A percentile compares a stretch with the other conserved stretches of the same genome.
These are phyloP conservation scores for Cotesia glomerata DNA, from an alignment of 1,140 invertebrate species.

Conservation along the genomic window DNA sequence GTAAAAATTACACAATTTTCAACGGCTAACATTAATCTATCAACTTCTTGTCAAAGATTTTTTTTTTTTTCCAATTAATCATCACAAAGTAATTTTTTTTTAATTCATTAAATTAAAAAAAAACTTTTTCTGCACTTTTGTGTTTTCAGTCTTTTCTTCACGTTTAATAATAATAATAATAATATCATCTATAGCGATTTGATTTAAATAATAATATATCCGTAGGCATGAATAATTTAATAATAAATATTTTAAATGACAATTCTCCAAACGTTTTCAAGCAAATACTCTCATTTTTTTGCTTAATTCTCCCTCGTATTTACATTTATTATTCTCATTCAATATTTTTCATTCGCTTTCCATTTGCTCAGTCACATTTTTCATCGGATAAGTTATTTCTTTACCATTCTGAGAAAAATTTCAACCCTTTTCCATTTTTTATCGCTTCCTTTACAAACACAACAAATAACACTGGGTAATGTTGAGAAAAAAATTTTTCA, in stretches of 20 bases:
- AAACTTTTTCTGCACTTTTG: not conserved
- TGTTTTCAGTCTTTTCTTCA: not conserved
- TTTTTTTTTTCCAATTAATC: slow-evolving; percentile 14
- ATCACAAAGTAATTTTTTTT: not conserved
- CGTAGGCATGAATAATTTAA: too few species aligned
- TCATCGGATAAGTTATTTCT: not conserved
- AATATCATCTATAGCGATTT: too few species aligned
- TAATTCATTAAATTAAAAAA: not conserved
- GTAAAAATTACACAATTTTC: slow-evolving; percentile 6
- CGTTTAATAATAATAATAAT: not conserved
- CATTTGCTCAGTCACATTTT: not conserved
- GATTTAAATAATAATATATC: not conserved
- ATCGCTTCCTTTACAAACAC: not conserved
- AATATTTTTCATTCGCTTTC: not conserved
- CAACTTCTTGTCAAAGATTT: not conserved
- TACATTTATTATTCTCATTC: not conserved
- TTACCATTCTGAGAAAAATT: not conserved
- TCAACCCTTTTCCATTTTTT: not conserved
- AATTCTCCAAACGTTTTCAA: too few species aligned
- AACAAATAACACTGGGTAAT: not conserved
- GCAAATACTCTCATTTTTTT: too few species aligned
- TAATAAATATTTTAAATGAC: too few species aligned
- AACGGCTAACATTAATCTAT: slow-evolving; percentile 5
- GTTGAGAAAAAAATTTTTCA: not conserved
- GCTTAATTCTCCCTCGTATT: not conserved